These are phyloP conservation scores for Toxotes chatareus DNA, from an alignment of 2,113 vertebrate genomes.

Conservation along the genomic window DNA sequence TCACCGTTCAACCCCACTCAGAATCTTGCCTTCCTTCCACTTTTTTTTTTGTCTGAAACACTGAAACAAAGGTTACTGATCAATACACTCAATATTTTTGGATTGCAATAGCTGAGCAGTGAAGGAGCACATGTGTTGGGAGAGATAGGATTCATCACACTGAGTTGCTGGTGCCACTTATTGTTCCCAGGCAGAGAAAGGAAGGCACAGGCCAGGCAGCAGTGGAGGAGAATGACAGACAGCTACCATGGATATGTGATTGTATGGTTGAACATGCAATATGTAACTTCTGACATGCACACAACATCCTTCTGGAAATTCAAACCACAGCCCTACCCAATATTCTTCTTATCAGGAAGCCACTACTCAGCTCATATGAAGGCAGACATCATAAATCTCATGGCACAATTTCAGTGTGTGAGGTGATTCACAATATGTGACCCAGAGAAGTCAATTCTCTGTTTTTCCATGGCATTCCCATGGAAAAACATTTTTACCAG, in stretches of 20 bases:
- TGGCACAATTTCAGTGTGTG: not conserved
- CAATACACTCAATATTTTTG: slow-evolving; percentile 55
- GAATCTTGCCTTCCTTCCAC: not conserved
- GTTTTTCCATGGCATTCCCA: not conserved
- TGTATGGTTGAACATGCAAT: slow-evolving; percentile 21
- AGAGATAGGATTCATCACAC: slow-evolving; percentile 75
- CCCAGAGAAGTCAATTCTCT: not conserved
- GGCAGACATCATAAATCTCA: not conserved
- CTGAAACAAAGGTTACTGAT: slow-evolving; percentile 46
- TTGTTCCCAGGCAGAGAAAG: slow-evolving; percentile 63
- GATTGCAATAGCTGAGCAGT: slow-evolving; percentile 49
- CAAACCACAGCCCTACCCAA: slow-evolving; percentile 1
- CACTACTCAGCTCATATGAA: not conserved
- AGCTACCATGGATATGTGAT: slow-evolving; percentile 6
- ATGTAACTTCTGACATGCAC: slow-evolving; percentile 19
- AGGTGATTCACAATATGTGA: not conserved
- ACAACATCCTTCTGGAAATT: not conserved
- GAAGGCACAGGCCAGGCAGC: slow-evolving; percentile 28
- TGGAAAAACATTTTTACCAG: not conserved
- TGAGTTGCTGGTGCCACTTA: slow-evolving; percentile 61
- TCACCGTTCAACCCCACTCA: not conserved
- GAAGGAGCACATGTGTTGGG: slow-evolving; percentile 59
- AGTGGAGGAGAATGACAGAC: slow-evolving; percentile 27
- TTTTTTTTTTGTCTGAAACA: slow-evolving; percentile 50
- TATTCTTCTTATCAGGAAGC: not conserved